Evolutionary conservation across 2,113 vertebrate species (phyloP).

Genomic region (Bufo gargarizans): DNA sequence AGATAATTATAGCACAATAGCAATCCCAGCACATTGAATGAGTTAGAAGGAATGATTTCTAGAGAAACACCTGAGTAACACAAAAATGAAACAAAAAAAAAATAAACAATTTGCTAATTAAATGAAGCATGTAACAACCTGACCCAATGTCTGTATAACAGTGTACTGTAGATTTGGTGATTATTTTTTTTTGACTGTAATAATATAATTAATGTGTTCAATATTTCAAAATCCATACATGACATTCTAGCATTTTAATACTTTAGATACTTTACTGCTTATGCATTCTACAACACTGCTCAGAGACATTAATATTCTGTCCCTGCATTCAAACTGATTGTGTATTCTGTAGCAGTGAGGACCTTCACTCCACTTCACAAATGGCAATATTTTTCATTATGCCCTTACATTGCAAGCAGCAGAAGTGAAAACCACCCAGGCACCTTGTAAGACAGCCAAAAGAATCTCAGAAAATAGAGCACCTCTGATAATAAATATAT

Average conservation of each 20-base stretch:
- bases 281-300: constrained; percentile 68
- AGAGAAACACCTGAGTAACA: constrained; percentile 33
- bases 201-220: not conserved
- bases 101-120: not conserved
- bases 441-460: not conserved
- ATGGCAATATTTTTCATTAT: constrained; percentile 60
- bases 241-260: constrained; percentile 60
- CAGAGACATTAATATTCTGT: constrained; percentile 69
- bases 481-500: not conserved
- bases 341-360: constrained; percentile 64
- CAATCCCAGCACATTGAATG: constrained; percentile 56
- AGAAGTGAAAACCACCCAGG: constrained; percentile 49
- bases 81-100: constrained; percentile 39
- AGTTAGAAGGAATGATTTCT: constrained; percentile 50
- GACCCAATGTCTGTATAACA: not conserved
- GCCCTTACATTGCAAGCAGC: constrained; percentile 40
- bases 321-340: constrained; percentile 66
- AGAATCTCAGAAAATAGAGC: not conserved
- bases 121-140: not conserved
- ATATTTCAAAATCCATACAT: constrained; percentile 60
- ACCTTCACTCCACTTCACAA: constrained; percentile 57
- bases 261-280: constrained; percentile 61
- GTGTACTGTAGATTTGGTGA: not conserved
- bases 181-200: constrained; percentile 30
- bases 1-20: constrained; percentile 61